These are phyloP conservation scores for Frankliniella fusca DNA, from an alignment of 2,888 invertebrate genomes.

Conservation along the genomic window DNA sequence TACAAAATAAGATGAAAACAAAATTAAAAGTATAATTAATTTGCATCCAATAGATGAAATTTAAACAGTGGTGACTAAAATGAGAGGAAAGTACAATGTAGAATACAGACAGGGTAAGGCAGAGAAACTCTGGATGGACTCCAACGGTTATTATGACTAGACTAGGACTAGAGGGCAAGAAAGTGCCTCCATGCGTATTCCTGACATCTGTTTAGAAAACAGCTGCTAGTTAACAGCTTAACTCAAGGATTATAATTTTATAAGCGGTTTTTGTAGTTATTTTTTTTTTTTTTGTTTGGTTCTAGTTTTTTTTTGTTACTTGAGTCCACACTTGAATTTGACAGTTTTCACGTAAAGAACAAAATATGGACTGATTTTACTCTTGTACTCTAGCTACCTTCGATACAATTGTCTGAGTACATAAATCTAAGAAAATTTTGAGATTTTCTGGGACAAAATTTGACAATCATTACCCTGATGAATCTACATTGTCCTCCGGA, in stretches of 20 bases:
- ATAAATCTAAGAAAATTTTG: neutral
- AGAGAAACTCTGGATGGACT: neutral
- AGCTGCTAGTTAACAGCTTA: neutral
- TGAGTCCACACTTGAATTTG: neutral
- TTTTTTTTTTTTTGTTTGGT: neutral
- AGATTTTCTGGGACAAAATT: neutral
- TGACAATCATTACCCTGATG: neutral
- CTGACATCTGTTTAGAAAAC: too few species aligned
- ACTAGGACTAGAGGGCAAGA: slow-evolving; percentile 16
- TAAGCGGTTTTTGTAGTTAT: neutral
- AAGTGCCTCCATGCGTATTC: too few species aligned
- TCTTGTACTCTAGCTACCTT: neutral
- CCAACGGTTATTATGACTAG: neutral
- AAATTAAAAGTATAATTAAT: neutral
- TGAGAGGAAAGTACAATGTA: neutral
- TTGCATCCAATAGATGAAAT: neutral
- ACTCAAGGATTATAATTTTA: neutral
- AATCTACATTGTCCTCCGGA: neutral
- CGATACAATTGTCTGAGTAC: too few species aligned
- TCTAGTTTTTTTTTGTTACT: neutral
- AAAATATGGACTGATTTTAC: neutral
- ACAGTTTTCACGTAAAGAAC: neutral
- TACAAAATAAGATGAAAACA: neutral
- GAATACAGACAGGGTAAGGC: neutral
- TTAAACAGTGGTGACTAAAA: neutral